Conservation (phyloP, 2,113 vertebrate genomes). For the Alexandromys fortis region DNA sequence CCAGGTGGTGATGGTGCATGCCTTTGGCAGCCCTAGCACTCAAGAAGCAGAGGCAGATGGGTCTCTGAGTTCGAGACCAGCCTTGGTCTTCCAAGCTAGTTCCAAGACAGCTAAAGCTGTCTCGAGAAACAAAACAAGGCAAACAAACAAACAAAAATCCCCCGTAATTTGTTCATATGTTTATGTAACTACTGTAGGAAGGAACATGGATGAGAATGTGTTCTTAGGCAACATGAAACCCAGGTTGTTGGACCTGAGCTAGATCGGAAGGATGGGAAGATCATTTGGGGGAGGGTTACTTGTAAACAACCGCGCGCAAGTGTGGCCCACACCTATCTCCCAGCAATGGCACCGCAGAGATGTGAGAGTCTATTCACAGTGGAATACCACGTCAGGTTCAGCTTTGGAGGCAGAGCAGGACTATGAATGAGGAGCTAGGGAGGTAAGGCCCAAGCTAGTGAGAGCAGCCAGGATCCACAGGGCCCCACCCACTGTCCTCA, state of each 20-base stretch:
- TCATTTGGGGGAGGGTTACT: too few species aligned
- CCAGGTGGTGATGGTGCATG: too few species aligned
- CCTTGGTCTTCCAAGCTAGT: too few species aligned
- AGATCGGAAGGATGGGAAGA: not conserved
- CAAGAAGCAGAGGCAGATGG: too few species aligned
- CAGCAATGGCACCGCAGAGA: too few species aligned
- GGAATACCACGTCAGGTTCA: not conserved
- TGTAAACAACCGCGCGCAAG: fast-evolving
- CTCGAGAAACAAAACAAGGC: too few species aligned
- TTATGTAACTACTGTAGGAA: not conserved
- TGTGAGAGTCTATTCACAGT: not conserved
- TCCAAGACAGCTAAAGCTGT: too few species aligned
- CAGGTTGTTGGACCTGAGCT: not conserved
- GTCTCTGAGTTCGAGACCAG: too few species aligned
- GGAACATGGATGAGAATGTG: not conserved
- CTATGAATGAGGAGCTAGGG: not conserved
- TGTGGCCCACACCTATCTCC: not conserved
- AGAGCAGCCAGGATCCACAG: not conserved
- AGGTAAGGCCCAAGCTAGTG: not conserved
- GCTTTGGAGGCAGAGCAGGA: not conserved
- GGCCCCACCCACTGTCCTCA: too few species aligned
- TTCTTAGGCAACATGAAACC: not conserved
- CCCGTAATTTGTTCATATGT: too few species aligned
- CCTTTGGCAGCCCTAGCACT: too few species aligned
- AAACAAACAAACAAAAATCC: too few species aligned